Evolutionary conservation across 2,797 vertebrate genomes (phyloP), one percentile per base, ranked within the genome.

Genomic region (Enteromius paludinosus): DNA sequence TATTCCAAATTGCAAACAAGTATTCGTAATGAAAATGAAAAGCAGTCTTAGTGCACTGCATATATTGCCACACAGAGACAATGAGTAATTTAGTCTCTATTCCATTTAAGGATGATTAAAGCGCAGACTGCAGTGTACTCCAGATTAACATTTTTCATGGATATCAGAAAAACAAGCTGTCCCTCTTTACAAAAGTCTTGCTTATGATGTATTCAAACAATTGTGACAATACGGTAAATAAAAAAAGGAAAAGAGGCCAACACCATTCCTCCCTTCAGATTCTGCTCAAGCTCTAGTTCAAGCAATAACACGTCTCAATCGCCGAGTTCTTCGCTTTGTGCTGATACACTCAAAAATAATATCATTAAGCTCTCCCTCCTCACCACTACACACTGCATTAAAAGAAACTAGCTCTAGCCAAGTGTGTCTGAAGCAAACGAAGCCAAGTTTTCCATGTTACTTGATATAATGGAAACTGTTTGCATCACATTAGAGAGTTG

Each of bases 331-430:
- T 88, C 85, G 83, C 89, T 93, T 91, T 90, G 88, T 91, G 90
- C 92, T 92, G 90, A 94, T 93, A 90, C 90, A 90, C 92, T 93
- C 90, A 90, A 87, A 91, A 92, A 91, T 90, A 92, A 93, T 90
- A 90, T 86, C 87, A 92, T 90, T 88, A 89, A 87, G 88, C 89
- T 84, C 86, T 88, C 86, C 83, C 84, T 88, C 81, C 90, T 86
- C 83, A 87, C 82, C 62, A 85, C 49, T 78, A 76, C 70, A 83
- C 75, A 88, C 83, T 86, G 82, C 86, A 78, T 87, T 4, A 7
- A 17, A 83, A 28, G 5, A 68, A 66, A 56, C 43, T 15, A 25
- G 28, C 49, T 30, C 52, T 25, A 30, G 64, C 65, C 33, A 77
- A 78, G 1, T 59, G 65, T 43, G 78, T 73, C 45, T 65, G 83